phyloP scores from a whole-genome alignment of 2,888 invertebrate genomes.

The Dendrolimus pini region DNA sequence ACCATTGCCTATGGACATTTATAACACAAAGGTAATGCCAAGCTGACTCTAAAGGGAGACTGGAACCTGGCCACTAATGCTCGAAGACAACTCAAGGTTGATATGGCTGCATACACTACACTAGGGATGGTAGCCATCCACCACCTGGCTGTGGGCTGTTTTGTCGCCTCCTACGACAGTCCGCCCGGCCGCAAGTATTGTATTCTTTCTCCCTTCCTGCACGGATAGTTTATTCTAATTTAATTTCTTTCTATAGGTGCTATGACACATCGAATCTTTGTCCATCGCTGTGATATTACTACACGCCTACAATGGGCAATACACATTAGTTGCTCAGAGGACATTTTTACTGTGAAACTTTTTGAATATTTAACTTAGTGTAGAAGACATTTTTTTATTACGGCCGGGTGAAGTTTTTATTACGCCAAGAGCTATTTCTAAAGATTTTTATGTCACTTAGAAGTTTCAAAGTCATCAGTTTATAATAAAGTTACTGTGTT shows the following conservation, averaged over 20 bases:
- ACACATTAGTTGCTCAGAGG: constrained; percentile 31
- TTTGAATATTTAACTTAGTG: constrained; percentile 55
- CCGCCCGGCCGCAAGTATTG: not conserved
- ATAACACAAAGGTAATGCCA: too few species aligned
- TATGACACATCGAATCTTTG: too few species aligned
- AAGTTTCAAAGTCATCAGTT: constrained; percentile 46
- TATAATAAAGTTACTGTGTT: constrained; percentile 39
- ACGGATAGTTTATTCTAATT: too few species aligned
- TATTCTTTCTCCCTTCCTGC: not conserved
- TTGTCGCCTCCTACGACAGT: not conserved
- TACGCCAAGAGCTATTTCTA: constrained; percentile 48
- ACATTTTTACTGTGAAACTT: constrained; percentile 55
- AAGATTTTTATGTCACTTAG: constrained; percentile 55
- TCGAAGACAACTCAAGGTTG: too few species aligned
- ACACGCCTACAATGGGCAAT: not conserved
- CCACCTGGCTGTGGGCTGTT: not conserved
- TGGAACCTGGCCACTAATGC: too few species aligned
- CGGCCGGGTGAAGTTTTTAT: constrained; percentile 60
- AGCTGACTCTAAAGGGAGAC: too few species aligned
- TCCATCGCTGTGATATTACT: not conserved
- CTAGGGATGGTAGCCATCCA: too few species aligned
- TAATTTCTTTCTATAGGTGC: too few species aligned
- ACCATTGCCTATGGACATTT: too few species aligned
- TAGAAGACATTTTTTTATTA: constrained; percentile 58
- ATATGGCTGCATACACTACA: too few species aligned